Evolutionary conservation across 2,888 invertebrate species (phyloP), one percentile per base, ranked within the genome.

Genomic region (Drosophila koepferae): DNA sequence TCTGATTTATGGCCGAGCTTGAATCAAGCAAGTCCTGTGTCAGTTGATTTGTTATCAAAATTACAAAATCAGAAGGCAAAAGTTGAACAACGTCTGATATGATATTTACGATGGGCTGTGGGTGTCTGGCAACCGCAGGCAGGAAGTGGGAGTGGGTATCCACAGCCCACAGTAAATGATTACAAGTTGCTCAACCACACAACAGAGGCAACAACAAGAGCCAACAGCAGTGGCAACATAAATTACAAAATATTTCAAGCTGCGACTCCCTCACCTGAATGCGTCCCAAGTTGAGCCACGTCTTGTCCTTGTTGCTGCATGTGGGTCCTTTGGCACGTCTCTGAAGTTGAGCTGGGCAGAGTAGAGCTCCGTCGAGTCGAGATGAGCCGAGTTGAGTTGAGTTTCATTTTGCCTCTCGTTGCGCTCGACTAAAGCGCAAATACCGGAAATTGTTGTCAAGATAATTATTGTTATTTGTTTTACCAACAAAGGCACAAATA

Each of bases 381-480:
- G 82, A 67, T 63, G 89, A 67, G 75, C 58, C 59, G 86, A 74
- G 75, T 65, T 63, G 86, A 74, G 75, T 65, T 63, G 80, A 79
- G 82, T 89, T 86, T 87, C 87, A 81, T 89, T 85, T 87, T 85
- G 85, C 79, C 74, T 73, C 77, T 84, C 73, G 85, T 80, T 89
- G 80, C 85, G 91, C 91, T 91, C 82, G 91, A 92, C 90, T 91
- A 90, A 87, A 87, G 90, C 86, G 90, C 91, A 90, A 91, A 92
- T 91, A 84, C 92, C 92, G 92, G 92, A 92, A 92, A 92, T 92
- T 92, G 92, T 92, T 92, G 92, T 92, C 92, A 92, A 92, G 92
- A 91, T 92, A 92, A 92, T 92, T 92, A 92, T 92, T 91, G 90
- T 91, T 91, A 91, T 91, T 92, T 91, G 91, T 90, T 91, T 91